Percentiles rank a stretch among this genome's conserved stretches.
These are phyloP conservation scores for Drosophila pseudoobscura DNA, from an alignment of 1,140 invertebrate genomes.

Conservation along the genomic window DNA sequence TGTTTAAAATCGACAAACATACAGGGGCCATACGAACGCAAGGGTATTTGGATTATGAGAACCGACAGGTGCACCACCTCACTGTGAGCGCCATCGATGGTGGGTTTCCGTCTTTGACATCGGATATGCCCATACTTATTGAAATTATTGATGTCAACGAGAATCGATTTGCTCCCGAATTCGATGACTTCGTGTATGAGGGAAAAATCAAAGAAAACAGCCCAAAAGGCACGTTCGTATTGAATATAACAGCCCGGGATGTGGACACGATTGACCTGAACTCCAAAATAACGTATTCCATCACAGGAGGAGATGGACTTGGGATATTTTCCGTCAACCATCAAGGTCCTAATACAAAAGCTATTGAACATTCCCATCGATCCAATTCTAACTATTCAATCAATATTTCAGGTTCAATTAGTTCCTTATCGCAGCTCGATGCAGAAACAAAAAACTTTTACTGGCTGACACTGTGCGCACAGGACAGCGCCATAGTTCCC, in stretches of 20 bases:
- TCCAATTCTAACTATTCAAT: conserved; percentile 21
- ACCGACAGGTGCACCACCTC: conserved; percentile 93
- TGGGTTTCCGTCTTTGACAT: conserved; percentile 89
- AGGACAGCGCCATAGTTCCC: conserved; percentile 94
- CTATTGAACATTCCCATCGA: neutral
- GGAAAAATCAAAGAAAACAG: conserved; percentile 90
- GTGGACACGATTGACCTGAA: conserved; percentile 90
- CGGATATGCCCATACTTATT: conserved; percentile 91
- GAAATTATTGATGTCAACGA: conserved; percentile 97
- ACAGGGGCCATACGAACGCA: conserved; percentile 93
- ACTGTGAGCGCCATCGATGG: conserved; percentile 92
- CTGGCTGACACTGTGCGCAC: conserved; percentile 96
- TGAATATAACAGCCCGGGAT: conserved; percentile 91
- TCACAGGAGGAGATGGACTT: conserved; percentile 94
- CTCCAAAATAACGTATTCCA: conserved; percentile 92
- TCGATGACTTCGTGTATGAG: conserved; percentile 91
- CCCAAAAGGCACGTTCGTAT: conserved; percentile 89
- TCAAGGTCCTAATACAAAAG: conserved; percentile 88
- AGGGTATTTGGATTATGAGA: conserved; percentile 92
- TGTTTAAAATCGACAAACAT: conserved; percentile 90
- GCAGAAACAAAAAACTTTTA: conserved; percentile 93
- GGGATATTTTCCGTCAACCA: conserved; percentile 95
- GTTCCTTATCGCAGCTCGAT: conserved; percentile 92
- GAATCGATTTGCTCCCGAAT: conserved; percentile 92
- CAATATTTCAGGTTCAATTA: conserved; percentile 89